A percentile compares a stretch with the other conserved stretches of the same genome.
Evolutionary conservation across 2,113 vertebrate genomes (phyloP).

Genomic region (Lepisosteus oculatus): DNA sequence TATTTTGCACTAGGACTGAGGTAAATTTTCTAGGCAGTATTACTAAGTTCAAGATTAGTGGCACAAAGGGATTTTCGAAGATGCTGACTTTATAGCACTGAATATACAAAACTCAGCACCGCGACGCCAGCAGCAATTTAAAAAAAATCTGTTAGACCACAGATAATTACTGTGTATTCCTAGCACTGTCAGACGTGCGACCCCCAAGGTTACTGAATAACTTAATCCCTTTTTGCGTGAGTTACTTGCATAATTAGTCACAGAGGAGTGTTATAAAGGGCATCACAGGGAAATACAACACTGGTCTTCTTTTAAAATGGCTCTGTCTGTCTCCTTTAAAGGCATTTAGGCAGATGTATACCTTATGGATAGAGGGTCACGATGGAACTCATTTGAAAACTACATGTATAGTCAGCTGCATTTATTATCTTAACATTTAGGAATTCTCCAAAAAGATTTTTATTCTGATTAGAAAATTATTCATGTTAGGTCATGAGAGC

Average conservation of each 20-base stretch:
- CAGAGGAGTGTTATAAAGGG: constrained; percentile 59
- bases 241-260: constrained; percentile 67
- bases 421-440: too few relatives aligned
- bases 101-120: constrained; percentile 56
- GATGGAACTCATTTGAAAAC: too few relatives aligned
- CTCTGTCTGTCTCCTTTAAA: constrained; percentile 12
- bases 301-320: constrained; percentile 10
- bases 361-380: too few relatives aligned
- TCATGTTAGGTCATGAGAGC: too few relatives aligned
- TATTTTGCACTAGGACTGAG: not conserved
- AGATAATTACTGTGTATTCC: constrained; percentile 48
- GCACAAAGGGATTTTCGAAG: not conserved
- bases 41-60: not conserved
- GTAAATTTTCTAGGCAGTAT: not conserved
- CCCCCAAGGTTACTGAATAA: constrained; percentile 63
- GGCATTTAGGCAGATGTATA: too few relatives aligned
- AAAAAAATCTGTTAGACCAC: constrained; percentile 39
- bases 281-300: constrained; percentile 58
- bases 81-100: constrained; percentile 56
- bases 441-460: too few relatives aligned
- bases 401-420: too few relatives aligned
- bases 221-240: constrained; percentile 46
- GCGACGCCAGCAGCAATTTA: constrained; percentile 47
- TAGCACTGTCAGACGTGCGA: constrained; percentile 42
- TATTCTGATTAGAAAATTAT: too few relatives aligned